Evolutionary conservation across 2,888 invertebrate genomes (phyloP).

Genomic region (Aspidiotus destructor): DNA sequence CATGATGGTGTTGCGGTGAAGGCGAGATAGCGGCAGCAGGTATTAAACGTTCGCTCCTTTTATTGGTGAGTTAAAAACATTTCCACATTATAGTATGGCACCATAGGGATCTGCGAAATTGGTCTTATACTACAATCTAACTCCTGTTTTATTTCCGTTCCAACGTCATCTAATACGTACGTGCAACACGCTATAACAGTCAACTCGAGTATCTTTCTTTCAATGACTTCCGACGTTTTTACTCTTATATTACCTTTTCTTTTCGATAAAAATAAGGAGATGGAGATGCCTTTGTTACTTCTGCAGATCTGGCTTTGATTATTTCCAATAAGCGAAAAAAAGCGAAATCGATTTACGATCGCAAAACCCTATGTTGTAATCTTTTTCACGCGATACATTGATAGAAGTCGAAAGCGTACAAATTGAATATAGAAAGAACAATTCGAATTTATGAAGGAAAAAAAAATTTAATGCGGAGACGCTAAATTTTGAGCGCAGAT

Average conservation of each 20-base stretch:
- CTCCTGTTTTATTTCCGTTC: conserved; percentile 10
- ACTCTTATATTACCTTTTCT: neutral
- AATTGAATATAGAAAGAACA: no score
- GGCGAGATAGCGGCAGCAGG: conserved; percentile 4
- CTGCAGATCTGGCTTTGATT: neutral
- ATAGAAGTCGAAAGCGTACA: no score
- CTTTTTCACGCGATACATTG: no score
- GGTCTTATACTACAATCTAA: conserved; percentile 30
- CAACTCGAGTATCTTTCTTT: conserved; percentile 27
- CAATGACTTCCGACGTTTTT: conserved; percentile 16
- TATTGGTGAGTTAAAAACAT: conserved; percentile 31
- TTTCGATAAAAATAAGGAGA: neutral
- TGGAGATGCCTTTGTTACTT: no score
- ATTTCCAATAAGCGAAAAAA: neutral
- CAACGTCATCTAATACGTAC: conserved; percentile 9
- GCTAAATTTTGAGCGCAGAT: no score
- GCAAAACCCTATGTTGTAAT: no score
- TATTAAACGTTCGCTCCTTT: conserved; percentile 29
- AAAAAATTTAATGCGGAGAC: no score
- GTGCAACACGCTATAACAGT: conserved; percentile 29
- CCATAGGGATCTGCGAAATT: conserved; percentile 30
- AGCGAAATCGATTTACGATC: neutral
- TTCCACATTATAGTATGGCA: conserved; percentile 32
- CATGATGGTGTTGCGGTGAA: no score
- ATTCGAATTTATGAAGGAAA: no score